Conservation (phyloP, 1,140 invertebrate genomes). For the Calycopis cecrops region DNA sequence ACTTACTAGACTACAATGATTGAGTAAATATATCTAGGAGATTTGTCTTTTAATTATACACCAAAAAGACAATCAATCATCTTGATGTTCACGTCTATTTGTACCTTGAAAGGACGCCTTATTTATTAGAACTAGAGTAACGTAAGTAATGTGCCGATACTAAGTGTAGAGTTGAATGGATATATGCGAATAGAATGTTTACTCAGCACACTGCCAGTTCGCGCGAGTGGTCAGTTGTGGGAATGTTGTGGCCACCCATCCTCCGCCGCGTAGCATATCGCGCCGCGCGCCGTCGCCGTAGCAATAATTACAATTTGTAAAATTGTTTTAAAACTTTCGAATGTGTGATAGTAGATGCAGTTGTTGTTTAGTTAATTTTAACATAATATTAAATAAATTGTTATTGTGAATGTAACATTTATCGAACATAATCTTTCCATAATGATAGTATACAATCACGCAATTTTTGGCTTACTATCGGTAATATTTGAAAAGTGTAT, state of each 20-base stretch:
- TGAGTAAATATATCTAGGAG: neutral
- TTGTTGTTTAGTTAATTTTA: conserved; percentile 76
- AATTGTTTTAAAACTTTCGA: conserved; percentile 75
- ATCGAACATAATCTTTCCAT: conserved; percentile 61
- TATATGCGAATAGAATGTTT: conserved; percentile 3
- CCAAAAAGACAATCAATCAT: neutral
- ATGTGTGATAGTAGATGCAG: conserved; percentile 77
- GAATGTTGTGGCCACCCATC: conserved; percentile 13
- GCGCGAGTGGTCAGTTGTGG: conserved; percentile 5
- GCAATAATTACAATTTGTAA: conserved; percentile 75
- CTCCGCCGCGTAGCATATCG: conserved; percentile 45
- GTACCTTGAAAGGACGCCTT: neutral
- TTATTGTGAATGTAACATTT: conserved; percentile 73
- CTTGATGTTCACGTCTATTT: neutral
- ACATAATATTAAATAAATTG: conserved; percentile 65
- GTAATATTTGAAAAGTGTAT: conserved; percentile 42
- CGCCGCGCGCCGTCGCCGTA: conserved; percentile 62
- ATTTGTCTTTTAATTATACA: neutral
- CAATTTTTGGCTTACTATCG: conserved; percentile 53
- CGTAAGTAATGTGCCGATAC: neutral
- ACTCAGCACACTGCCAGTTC: conserved; percentile 10
- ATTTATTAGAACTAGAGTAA: conserved; percentile 7
- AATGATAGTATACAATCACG: conserved; percentile 44
- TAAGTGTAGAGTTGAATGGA: neutral
- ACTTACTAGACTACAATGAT: too few species aligned